Percentiles rank a stretch among this genome's conserved stretches.
Evolutionary conservation across 2,888 invertebrate species (phyloP).

Genomic region (Deroplatys truncata): DNA sequence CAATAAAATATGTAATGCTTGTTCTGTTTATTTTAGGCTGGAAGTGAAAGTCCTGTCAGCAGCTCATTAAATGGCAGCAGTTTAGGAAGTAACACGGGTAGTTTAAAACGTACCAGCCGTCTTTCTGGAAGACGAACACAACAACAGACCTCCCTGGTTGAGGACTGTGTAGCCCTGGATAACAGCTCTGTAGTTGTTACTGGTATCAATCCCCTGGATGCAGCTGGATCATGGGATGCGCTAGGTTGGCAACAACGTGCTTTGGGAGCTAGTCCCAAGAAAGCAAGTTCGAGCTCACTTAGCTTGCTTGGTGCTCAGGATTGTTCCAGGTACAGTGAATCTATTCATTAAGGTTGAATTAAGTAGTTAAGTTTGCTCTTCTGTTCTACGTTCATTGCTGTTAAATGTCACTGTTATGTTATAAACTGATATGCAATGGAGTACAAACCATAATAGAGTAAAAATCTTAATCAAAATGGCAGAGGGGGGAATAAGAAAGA

Average conservation of each 20-base stretch:
- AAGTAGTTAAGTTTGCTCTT: neutral
- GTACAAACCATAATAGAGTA: too few relatives aligned
- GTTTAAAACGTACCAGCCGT: slow-evolving; percentile 14
- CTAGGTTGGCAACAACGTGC: slow-evolving; percentile 1
- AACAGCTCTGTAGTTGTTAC: slow-evolving; percentile 7
- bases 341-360: too few relatives aligned
- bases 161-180: slow-evolving; percentile 15
- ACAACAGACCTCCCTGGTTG: slow-evolving; percentile 2
- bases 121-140: slow-evolving; percentile 12
- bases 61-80: slow-evolving; percentile 2
- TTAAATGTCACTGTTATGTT: too few relatives aligned
- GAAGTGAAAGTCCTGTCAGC: slow-evolving; percentile 13
- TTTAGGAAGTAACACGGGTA: slow-evolving; percentile 14
- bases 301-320: slow-evolving; percentile 26
- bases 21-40: slow-evolving; percentile 2
- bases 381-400: neutral
- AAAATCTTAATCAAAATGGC: too few relatives aligned
- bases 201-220: neutral
- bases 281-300: slow-evolving; percentile 27
- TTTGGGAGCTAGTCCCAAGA: slow-evolving; percentile 25
- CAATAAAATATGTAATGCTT: neutral
- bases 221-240: slow-evolving; percentile 1
- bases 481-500: too few relatives aligned
- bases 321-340: slow-evolving; percentile 24
- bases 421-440: too few relatives aligned